phyloP scores from a whole-genome alignment of 2,888 invertebrate species.

The Rhingia campestris region DNA sequence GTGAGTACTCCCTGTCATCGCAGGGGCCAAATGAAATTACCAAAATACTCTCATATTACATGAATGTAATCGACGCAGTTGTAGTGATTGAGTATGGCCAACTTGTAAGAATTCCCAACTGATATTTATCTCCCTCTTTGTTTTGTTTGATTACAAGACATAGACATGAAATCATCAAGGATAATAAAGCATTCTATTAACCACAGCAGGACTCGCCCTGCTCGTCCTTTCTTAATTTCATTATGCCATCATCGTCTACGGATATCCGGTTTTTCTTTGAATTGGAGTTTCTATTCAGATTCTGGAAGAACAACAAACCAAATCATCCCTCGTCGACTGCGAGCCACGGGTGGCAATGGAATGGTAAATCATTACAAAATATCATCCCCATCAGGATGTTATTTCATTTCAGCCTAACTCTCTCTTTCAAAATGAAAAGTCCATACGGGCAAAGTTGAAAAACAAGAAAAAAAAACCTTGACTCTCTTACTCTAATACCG shows the following conservation, averaged over 20 bases:
- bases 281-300: constrained; percentile 44
- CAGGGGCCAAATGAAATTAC: constrained; percentile 58
- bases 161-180: constrained; percentile 14
- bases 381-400: constrained; percentile 26
- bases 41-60: constrained; percentile 52
- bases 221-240: constrained; percentile 47
- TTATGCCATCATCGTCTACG: constrained; percentile 41
- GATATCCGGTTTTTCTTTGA: constrained; percentile 20
- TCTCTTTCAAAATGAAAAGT: constrained; percentile 12
- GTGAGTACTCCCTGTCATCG: constrained; percentile 1
- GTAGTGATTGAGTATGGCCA: constrained; percentile 5
- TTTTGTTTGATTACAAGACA: neutral
- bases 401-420: constrained; percentile 19
- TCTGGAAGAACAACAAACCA: constrained; percentile 50
- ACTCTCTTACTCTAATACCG: constrained; percentile 16
- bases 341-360: no score
- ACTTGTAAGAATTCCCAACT: constrained; percentile 32
- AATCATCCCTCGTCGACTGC: constrained; percentile 16
- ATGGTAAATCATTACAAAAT: constrained; percentile 43
- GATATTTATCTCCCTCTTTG: neutral
- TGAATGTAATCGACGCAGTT: constrained; percentile 42
- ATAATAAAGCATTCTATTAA: constrained; percentile 43
- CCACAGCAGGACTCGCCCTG: constrained; percentile 24
- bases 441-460: neutral
- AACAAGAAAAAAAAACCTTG: constrained; percentile 5